Percentiles rank a stretch among this genome's conserved stretches.
phyloP scores from a whole-genome alignment of 2,113 vertebrate species.

The Vidua macroura region DNA sequence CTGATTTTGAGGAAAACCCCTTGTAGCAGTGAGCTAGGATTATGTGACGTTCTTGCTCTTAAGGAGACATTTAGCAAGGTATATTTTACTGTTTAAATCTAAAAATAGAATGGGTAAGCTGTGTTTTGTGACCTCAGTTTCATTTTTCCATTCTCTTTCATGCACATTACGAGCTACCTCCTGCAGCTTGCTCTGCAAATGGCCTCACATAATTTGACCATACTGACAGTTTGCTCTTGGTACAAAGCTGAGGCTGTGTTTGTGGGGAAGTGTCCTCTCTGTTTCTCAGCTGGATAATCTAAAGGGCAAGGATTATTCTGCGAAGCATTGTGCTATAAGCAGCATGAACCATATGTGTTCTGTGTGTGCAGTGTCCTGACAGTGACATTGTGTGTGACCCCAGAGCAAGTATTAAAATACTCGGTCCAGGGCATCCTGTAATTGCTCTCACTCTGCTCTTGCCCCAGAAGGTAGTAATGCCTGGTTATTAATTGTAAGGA shows the following conservation, averaged over 20 bases:
- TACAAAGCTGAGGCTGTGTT: not conserved
- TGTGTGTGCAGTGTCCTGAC: not conserved
- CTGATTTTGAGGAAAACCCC: slow-evolving; percentile 26
- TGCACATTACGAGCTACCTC: not conserved
- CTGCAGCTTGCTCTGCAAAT: not conserved
- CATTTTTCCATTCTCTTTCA: slow-evolving; percentile 22
- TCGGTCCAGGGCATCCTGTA: not conserved
- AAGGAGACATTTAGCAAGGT: slow-evolving; percentile 22
- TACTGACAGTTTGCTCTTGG: not conserved
- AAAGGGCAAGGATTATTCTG: not conserved
- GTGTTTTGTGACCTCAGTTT: slow-evolving; percentile 44
- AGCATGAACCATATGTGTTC: not conserved
- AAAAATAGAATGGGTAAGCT: slow-evolving; percentile 53
- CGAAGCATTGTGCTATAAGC: not conserved
- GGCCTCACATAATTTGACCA: not conserved
- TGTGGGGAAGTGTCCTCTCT: not conserved
- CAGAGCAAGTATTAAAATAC: not conserved
- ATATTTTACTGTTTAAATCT: slow-evolving; percentile 16
- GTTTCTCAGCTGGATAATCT: not conserved
- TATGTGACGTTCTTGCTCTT: not conserved
- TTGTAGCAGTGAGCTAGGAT: not conserved
- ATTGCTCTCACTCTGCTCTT: not conserved
- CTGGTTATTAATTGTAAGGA: not conserved
- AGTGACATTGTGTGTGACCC: not conserved
- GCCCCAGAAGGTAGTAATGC: not conserved